These are phyloP conservation scores for Zaprionus kolodkinae DNA, from an alignment of 1,140 invertebrate genomes.

Conservation along the genomic window DNA sequence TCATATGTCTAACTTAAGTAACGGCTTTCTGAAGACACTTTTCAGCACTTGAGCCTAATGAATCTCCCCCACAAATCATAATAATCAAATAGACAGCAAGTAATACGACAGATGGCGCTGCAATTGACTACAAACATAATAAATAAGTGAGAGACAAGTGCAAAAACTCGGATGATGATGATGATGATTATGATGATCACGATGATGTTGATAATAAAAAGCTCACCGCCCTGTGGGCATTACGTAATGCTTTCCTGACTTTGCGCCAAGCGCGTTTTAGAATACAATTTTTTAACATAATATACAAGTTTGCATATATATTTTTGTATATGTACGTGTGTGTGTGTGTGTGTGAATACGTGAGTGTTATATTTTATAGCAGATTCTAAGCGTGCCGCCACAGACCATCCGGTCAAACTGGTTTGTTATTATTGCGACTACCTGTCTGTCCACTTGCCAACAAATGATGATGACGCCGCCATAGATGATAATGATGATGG, in stretches of 20 bases:
- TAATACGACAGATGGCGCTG: conserved; percentile 31
- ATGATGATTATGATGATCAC: background rate
- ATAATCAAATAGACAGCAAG: conserved; percentile 1
- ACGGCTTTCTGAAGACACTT: background rate
- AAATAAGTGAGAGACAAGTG: conserved; percentile 7
- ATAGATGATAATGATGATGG: conserved; percentile 18
- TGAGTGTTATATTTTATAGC: conserved; percentile 20
- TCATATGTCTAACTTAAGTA: no score
- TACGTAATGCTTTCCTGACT: conserved; percentile 39
- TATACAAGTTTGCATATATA: conserved; percentile 3
- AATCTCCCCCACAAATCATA: background rate
- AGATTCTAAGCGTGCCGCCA: conserved; percentile 49
- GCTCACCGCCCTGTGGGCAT: conserved; percentile 24
- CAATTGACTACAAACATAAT: background rate
- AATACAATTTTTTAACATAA: conserved; percentile 2
- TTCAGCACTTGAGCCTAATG: no score
- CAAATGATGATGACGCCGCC: conserved; percentile 3
- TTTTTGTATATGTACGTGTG: background rate
- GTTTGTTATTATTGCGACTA: conserved; percentile 35
- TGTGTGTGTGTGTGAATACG: background rate
- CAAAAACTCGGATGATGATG: background rate
- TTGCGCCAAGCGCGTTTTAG: background rate
- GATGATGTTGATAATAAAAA: background rate
- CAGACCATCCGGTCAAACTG: conserved; percentile 43
- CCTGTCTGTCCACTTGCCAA: conserved; percentile 37